A percentile compares a stretch with the other conserved stretches of the same genome.
phyloP scores from a whole-genome alignment of 2,797 vertebrate genomes.

The Chaunax sp. region DNA sequence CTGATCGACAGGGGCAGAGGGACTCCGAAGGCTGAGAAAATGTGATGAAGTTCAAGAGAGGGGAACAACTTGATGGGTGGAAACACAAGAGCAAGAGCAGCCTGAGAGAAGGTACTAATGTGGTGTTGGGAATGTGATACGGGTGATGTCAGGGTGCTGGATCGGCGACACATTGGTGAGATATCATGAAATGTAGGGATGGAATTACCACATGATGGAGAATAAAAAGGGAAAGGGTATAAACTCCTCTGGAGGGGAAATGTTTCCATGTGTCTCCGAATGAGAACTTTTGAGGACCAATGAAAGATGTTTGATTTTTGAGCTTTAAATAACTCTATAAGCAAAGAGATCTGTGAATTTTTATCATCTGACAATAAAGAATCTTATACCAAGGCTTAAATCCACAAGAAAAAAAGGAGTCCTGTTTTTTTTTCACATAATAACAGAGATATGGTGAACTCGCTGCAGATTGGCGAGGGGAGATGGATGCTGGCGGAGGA shows the following conservation, averaged over 20 bases:
- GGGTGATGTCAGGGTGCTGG: conserved; percentile 69
- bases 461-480: conserved; percentile 21
- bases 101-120: conserved; percentile 51
- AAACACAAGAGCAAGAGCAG: conserved; percentile 58
- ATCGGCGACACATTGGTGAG: conserved; percentile 41
- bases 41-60: conserved; percentile 54
- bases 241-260: conserved; percentile 10
- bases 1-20: conserved; percentile 59
- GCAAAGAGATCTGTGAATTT: conserved; percentile 1
- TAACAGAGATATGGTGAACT: conserved; percentile 23
- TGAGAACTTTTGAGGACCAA: background rate
- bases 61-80: conserved; percentile 53
- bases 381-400: conserved; percentile 22
- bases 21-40: conserved; percentile 30
- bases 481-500: conserved; percentile 44
- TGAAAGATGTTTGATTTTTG: conserved; percentile 1
- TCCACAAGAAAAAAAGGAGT: conserved; percentile 11
- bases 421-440: conserved; percentile 36
- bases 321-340: conserved; percentile 12
- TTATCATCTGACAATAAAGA: conserved; percentile 3
- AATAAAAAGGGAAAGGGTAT: conserved; percentile 44
- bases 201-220: conserved; percentile 59
- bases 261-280: conserved; percentile 5
- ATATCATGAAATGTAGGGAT: conserved; percentile 52
- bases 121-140: conserved; percentile 71